A percentile compares a stretch with the other conserved stretches of the same genome.
Conservation (phyloP, 2,888 invertebrate genomes). For the Antitype chi region DNA sequence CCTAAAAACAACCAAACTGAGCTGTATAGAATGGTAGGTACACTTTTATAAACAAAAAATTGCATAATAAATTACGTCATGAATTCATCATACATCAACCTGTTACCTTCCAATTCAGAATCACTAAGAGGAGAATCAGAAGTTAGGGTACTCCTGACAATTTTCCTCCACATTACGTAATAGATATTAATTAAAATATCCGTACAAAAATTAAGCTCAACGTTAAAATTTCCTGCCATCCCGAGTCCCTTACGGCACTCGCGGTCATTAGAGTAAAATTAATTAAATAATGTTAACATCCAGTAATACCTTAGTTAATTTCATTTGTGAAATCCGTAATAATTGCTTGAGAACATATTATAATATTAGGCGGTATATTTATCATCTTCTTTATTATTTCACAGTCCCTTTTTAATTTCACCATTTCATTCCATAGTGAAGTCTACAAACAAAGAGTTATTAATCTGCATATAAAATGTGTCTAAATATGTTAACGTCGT, state of each 20-base stretch:
- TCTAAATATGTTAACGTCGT: neutral
- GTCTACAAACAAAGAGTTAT: neutral
- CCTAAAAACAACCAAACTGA: neutral
- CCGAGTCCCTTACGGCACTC: conserved; percentile 33
- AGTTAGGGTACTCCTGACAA: conserved; percentile 1
- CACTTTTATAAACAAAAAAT: neutral
- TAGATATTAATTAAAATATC: conserved; percentile 44
- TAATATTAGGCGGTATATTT: conserved; percentile 13
- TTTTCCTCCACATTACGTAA: conserved; percentile 11
- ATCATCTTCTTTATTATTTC: conserved; percentile 1
- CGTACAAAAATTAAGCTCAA: conserved; percentile 39
- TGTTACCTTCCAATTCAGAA: neutral
- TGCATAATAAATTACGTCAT: neutral
- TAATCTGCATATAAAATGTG: neutral
- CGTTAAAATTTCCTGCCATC: conserved; percentile 39
- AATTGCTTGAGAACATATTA: conserved; percentile 16
- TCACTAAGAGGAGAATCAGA: neutral
- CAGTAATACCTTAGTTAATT: conserved; percentile 49
- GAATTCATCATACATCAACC: neutral
- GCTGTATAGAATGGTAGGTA: neutral
- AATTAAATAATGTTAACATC: conserved; percentile 58
- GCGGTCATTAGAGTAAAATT: conserved; percentile 53
- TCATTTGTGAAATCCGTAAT: conserved; percentile 21
- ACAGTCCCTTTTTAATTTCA: neutral
- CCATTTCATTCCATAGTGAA: neutral